Evolutionary conservation across 2,797 vertebrate genomes (phyloP).

Genomic region (Neoniphon sammara): DNA sequence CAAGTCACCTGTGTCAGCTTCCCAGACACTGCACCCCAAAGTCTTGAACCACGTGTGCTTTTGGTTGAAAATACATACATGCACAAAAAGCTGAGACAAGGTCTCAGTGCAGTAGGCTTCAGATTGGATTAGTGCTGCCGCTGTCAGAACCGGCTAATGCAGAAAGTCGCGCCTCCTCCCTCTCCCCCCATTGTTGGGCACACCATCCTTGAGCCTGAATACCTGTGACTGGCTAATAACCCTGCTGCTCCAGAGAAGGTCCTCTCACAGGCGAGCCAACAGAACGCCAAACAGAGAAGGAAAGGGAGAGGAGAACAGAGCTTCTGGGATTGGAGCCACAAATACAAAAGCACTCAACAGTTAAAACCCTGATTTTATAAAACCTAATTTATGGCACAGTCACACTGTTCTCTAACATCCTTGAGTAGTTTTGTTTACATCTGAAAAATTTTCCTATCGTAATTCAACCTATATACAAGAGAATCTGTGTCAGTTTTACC

Average conservation of each 20-base stretch:
- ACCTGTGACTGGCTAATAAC: slow-evolving; percentile 33
- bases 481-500: too few species aligned
- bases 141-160: background rate
- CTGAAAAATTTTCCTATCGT: too few species aligned
- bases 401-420: too few species aligned
- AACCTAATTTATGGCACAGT: too few species aligned
- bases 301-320: background rate
- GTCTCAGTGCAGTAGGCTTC: slow-evolving; percentile 14
- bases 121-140: slow-evolving; percentile 11
- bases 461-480: too few species aligned
- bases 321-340: background rate
- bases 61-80: too few species aligned
- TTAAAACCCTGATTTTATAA: too few species aligned
- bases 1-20: background rate
- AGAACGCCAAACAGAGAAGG: background rate
- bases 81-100: background rate
- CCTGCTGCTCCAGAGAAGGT: background rate
- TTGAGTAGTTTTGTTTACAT: too few species aligned
- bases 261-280: background rate
- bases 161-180: slow-evolving; percentile 7
- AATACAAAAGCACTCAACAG: too few species aligned
- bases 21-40: too few species aligned
- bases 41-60: too few species aligned
- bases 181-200: background rate
- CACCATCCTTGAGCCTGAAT: slow-evolving; percentile 29